Percentiles rank a stretch among this genome's conserved stretches.
Conservation (phyloP, 1,140 invertebrate genomes). For the Drepana arcuata region DNA sequence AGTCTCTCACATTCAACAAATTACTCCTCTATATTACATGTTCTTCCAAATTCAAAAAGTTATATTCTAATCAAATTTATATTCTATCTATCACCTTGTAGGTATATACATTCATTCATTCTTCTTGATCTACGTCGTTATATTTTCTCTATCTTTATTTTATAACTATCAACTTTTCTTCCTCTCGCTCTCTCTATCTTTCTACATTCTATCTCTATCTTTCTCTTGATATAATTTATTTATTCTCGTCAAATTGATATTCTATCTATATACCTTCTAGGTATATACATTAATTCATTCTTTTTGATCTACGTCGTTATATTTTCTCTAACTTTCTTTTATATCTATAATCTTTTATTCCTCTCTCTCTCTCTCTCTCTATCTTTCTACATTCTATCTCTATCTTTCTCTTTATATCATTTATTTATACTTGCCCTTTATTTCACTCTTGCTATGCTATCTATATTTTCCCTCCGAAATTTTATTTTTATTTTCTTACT, state of each 20-base stretch:
- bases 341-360: conserved; percentile 3
- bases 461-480: too few species aligned
- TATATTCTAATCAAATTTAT: too few species aligned
- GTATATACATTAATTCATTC: conserved; percentile 4
- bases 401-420: conserved; percentile 1
- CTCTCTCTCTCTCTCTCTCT: conserved; percentile 5
- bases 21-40: too few species aligned
- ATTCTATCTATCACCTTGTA: too few species aligned
- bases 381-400: conserved; percentile 1
- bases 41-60: too few species aligned
- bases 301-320: neutral
- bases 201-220: too few species aligned
- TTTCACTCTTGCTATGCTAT: too few species aligned
- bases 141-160: neutral
- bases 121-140: neutral
- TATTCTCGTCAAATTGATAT: too few species aligned
- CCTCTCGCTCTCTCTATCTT: conserved; percentile 2
- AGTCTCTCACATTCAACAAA: neutral
- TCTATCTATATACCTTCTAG: too few species aligned
- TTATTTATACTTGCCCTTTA: too few species aligned
- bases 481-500: too few species aligned
- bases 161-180: conserved; percentile 4
- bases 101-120: conserved; percentile 5
- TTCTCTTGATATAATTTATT: too few species aligned
- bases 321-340: neutral